Evolutionary conservation across 2,113 vertebrate species (phyloP).

Genomic region (Hystrix brachyura): DNA sequence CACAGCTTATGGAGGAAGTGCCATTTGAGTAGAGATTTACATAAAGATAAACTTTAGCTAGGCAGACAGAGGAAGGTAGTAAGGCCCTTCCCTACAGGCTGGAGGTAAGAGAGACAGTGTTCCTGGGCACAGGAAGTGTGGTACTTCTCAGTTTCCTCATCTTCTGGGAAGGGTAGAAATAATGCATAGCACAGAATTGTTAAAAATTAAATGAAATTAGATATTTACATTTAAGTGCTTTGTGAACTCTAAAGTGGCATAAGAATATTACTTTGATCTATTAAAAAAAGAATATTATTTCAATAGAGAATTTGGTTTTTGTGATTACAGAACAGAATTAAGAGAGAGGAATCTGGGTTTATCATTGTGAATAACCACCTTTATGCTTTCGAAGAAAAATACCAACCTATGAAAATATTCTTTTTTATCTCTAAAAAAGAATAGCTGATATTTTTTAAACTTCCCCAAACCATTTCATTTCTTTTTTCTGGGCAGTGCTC

Average conservation of each 20-base stretch:
- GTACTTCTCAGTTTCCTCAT: not conserved
- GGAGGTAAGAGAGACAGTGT: not conserved
- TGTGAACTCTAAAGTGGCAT: not conserved
- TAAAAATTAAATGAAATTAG: slow-evolving; percentile 23
- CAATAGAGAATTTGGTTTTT: slow-evolving; percentile 27
- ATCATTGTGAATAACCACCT: not conserved
- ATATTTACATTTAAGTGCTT: not conserved
- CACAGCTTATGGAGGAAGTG: not conserved
- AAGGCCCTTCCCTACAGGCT: not conserved
- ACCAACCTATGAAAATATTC: too few species aligned
- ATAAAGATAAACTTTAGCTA: slow-evolving; percentile 3
- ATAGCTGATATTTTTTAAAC: not conserved
- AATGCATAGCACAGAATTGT: slow-evolving; percentile 5
- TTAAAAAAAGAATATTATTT: not conserved
- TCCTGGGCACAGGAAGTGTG: not conserved
- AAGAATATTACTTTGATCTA: not conserved
- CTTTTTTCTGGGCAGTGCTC: not conserved
- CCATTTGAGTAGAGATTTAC: slow-evolving; percentile 14
- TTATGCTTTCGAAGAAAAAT: not conserved
- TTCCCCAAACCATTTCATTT: not conserved
- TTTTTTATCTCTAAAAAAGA: not conserved
- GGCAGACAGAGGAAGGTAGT: not conserved
- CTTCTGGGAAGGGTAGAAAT: slow-evolving; percentile 15
- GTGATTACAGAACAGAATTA: slow-evolving; percentile 8
- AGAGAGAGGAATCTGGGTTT: not conserved